Percentiles rank a stretch among this genome's conserved stretches.
Evolutionary conservation across 2,888 invertebrate genomes (phyloP).

Genomic region (Phortica magna): DNA sequence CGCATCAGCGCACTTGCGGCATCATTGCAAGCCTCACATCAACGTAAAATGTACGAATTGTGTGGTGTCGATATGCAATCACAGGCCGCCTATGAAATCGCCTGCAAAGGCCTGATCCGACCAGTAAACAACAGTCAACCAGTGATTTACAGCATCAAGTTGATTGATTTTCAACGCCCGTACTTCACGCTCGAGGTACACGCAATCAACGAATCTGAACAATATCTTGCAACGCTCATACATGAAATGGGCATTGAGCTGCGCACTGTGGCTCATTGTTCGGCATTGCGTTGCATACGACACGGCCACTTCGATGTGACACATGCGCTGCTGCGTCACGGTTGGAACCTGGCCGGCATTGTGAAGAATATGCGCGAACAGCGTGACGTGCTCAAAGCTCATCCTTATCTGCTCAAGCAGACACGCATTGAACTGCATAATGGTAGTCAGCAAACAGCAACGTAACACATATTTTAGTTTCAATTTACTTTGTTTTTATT

Average conservation of each 20-base stretch:
- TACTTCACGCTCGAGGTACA: slow-evolving; percentile 93
- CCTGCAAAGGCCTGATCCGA: slow-evolving; percentile 88
- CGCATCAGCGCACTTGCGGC: slow-evolving; percentile 87
- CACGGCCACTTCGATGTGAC: slow-evolving; percentile 89
- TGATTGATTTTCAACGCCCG: slow-evolving; percentile 89
- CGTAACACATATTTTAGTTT: not conserved
- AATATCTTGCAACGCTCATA: slow-evolving; percentile 87
- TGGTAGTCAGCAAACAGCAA: not conserved
- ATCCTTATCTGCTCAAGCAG: slow-evolving; percentile 71
- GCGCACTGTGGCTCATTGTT: slow-evolving; percentile 89
- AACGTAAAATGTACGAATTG: slow-evolving; percentile 88
- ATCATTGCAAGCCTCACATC: slow-evolving; percentile 91
- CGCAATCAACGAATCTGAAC: slow-evolving; percentile 90
- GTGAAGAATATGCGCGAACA: slow-evolving; percentile 83
- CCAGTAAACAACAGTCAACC: slow-evolving; percentile 85
- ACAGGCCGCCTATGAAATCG: slow-evolving; percentile 93
- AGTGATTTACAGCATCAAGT: slow-evolving; percentile 90
- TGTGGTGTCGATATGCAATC: slow-evolving; percentile 90
- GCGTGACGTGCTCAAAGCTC: slow-evolving; percentile 78
- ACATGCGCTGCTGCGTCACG: slow-evolving; percentile 87
- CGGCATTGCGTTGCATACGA: slow-evolving; percentile 87
- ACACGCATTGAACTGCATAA: slow-evolving; percentile 61
- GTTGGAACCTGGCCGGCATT: slow-evolving; percentile 87
- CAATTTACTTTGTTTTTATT: not conserved
- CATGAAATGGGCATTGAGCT: slow-evolving; percentile 90